These are phyloP conservation scores for Donacobius atricapilla DNA, from an alignment of 2,113 vertebrate species.

Conservation along the genomic window DNA sequence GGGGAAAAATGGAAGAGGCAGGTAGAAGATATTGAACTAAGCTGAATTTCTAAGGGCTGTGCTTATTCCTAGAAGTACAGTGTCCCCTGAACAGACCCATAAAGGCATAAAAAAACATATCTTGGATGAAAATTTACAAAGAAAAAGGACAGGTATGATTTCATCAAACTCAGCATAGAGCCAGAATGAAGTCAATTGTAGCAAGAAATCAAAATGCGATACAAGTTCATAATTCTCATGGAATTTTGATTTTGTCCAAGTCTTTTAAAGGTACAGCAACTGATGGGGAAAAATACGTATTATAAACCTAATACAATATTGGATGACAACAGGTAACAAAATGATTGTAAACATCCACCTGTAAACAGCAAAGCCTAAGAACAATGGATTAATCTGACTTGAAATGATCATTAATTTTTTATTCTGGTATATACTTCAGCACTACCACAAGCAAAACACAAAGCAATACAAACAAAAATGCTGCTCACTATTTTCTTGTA, in stretches of 20 bases:
- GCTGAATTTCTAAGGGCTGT: neutral
- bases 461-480: neutral
- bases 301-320: neutral
- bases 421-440: neutral
- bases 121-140: neutral
- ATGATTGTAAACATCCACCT: neutral
- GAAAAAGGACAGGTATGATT: neutral
- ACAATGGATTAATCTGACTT: neutral
- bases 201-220: neutral
- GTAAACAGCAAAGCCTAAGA: neutral
- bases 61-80: neutral
- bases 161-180: neutral
- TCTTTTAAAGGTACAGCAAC: neutral
- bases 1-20: neutral
- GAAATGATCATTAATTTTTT: neutral
- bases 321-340: neutral
- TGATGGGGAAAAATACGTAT: neutral
- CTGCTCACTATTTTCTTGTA: neutral
- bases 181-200: neutral
- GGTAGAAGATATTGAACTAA: neutral
- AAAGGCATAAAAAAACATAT: neutral
- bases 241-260: neutral
- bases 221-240: neutral
- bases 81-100: neutral
- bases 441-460: neutral